A percentile compares a stretch with the other conserved stretches of the same genome.
phyloP scores from a whole-genome alignment of 2,888 invertebrate genomes.

The Perizoma affinitatum region DNA sequence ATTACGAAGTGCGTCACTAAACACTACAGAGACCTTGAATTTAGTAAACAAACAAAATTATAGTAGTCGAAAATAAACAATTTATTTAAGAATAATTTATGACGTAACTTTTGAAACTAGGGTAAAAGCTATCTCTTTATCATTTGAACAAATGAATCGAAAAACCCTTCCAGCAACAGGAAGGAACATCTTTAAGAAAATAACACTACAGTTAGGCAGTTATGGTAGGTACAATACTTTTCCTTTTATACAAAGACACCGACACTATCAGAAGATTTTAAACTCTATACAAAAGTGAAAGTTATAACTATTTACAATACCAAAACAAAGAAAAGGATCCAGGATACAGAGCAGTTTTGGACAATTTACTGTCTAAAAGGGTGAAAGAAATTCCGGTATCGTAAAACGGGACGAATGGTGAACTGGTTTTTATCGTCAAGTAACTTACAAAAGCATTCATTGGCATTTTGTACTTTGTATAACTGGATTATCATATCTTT shows the following conservation, averaged over 20 bases:
- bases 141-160: constrained; percentile 4
- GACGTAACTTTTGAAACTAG: background rate
- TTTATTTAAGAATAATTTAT: background rate
- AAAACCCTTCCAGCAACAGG: background rate
- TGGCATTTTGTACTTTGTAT: constrained; percentile 1
- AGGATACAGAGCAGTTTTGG: constrained; percentile 29
- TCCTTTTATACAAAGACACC: constrained; percentile 29
- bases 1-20: background rate
- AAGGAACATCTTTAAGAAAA: constrained; percentile 1
- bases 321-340: constrained; percentile 12
- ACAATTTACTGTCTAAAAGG: constrained; percentile 26
- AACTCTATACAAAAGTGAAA: constrained; percentile 26
- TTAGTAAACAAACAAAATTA: background rate
- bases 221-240: constrained; percentile 33
- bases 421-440: constrained; percentile 8
- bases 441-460: constrained; percentile 2
- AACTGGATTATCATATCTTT: constrained; percentile 5
- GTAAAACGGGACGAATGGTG: constrained; percentile 11
- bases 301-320: constrained; percentile 15
- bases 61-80: background rate
- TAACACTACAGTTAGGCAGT: constrained; percentile 17
- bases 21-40: background rate
- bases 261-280: constrained; percentile 10
- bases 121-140: background rate
- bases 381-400: constrained; percentile 20